Evolutionary conservation across 1,140 invertebrate species (phyloP), one percentile per base, ranked within the genome.

Genomic region (Dysdera silvatica): DNA sequence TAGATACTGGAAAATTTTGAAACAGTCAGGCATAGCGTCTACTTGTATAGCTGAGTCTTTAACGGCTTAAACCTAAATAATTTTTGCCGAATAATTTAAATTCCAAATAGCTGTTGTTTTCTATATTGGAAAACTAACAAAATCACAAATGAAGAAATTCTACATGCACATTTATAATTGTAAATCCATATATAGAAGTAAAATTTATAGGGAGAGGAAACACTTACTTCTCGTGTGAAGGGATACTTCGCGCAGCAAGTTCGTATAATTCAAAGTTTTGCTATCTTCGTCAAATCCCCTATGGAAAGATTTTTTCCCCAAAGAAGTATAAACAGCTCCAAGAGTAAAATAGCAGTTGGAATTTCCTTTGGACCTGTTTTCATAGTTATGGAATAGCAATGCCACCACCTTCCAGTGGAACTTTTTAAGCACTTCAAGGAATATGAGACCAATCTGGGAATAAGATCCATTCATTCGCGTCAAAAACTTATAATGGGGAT

Each of bases 401-500:
- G 71, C 76, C 0, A 84, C 77, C 16, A 81, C 78, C 16, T 80
- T 79, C 88, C 88, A 91, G 12, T 84, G 81, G 72, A 88, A 89
- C 31, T 81, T 80, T 70, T 80, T 74, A 1, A 87, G 73, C 14
- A 90, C 83, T 40, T 83, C 77, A 0, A 79, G 74, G 2, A 91
- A 79, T 10, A 88, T 87, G 24, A 75, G 71, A 1, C 55, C 60
- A 49, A 65, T 57, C 18, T 87, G 82, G 52, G 79, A 82, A 75
- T 91, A 87, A 32, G 86, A 86, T 0, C 90, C 88, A 80, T 90
- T 91, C 77, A 95, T 84, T 33, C 91, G 81, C 1, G 89, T 95
- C 10, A 95, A 77, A 0, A 88, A 85, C 1, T 82, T 82, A 74
- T 87, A 95, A 66, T 81, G 75, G 12, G 72, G 72, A 32, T 69